phyloP scores from a whole-genome alignment of 2,797 vertebrate genomes.

The Sternarchorhynchus goeldii region DNA sequence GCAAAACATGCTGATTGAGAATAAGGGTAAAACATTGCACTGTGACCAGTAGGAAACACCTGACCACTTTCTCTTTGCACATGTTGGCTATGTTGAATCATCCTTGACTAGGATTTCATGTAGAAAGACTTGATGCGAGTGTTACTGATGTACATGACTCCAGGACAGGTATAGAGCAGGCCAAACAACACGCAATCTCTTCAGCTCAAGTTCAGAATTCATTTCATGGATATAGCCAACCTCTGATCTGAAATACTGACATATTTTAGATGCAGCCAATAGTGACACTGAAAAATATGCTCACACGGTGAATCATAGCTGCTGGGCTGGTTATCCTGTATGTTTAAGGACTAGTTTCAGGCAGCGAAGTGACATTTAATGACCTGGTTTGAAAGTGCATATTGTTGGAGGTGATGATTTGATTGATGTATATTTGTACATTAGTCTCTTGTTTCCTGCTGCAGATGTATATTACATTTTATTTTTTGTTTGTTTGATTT shows the following conservation, averaged over 20 bases:
- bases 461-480: slow-evolving; percentile 66
- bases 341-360: slow-evolving; percentile 78
- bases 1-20: slow-evolving; percentile 70
- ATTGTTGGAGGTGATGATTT: slow-evolving; percentile 72
- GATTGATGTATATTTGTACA: slow-evolving; percentile 69
- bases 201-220: slow-evolving; percentile 66
- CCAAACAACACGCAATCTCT: slow-evolving; percentile 66
- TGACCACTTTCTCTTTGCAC: slow-evolving; percentile 97
- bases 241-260: slow-evolving; percentile 76
- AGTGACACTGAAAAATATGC: slow-evolving; percentile 90
- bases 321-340: slow-evolving; percentile 88
- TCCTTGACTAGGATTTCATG: slow-evolving; percentile 62
- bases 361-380: slow-evolving; percentile 73
- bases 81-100: slow-evolving; percentile 85
- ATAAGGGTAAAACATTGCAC: slow-evolving; percentile 88
- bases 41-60: slow-evolving; percentile 96
- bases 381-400: slow-evolving; percentile 65
- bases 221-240: slow-evolving; percentile 67
- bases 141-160: slow-evolving; percentile 58
- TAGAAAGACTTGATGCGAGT: slow-evolving; percentile 55
- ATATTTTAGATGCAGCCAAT: slow-evolving; percentile 90
- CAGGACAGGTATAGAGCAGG: slow-evolving; percentile 63
- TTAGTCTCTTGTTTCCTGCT: slow-evolving; percentile 66
- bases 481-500: slow-evolving; percentile 61
- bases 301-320: slow-evolving; percentile 75